Percentiles rank a stretch among this genome's conserved stretches.
Evolutionary conservation across 2,888 invertebrate genomes (phyloP).

Genomic region (Itoplectis maculator): DNA sequence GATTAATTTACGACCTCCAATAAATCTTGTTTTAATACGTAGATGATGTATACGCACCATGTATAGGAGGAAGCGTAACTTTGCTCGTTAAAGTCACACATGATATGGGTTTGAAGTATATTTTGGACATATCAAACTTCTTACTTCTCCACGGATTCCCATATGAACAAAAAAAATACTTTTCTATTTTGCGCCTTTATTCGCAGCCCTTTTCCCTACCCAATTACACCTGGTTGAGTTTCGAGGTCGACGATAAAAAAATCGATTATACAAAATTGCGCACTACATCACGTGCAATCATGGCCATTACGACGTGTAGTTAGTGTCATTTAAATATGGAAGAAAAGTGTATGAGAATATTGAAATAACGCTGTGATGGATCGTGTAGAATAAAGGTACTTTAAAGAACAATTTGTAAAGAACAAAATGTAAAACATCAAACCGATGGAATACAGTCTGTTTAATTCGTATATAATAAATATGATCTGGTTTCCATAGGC

Average conservation of each 20-base stretch:
- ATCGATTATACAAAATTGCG: constrained; percentile 44
- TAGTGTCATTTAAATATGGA: constrained; percentile 2
- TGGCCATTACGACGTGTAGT: constrained; percentile 34
- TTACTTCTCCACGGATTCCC: too few species aligned
- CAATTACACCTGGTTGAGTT: constrained; percentile 18
- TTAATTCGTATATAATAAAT: too few species aligned
- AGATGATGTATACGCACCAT: neutral
- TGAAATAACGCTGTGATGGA: neutral
- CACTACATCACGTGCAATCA: neutral
- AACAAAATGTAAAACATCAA: too few species aligned
- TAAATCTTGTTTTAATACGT: constrained; percentile 13
- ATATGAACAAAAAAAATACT: neutral
- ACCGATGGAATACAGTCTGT: too few species aligned
- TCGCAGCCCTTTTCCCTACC: neutral
- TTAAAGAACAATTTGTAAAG: too few species aligned
- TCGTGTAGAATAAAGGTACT: too few species aligned
- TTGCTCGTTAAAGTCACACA: neutral
- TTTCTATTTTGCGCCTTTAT: neutral
- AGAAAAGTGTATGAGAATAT: constrained; percentile 15
- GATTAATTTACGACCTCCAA: constrained; percentile 35
- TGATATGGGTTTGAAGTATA: too few species aligned
- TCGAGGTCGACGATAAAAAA: constrained; percentile 34
- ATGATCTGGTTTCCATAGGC: too few species aligned
- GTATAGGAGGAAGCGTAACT: constrained; percentile 9
- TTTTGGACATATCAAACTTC: neutral